These are phyloP conservation scores for Holocentrus rufus DNA, from an alignment of 2,797 vertebrate genomes.

Conservation along the genomic window DNA sequence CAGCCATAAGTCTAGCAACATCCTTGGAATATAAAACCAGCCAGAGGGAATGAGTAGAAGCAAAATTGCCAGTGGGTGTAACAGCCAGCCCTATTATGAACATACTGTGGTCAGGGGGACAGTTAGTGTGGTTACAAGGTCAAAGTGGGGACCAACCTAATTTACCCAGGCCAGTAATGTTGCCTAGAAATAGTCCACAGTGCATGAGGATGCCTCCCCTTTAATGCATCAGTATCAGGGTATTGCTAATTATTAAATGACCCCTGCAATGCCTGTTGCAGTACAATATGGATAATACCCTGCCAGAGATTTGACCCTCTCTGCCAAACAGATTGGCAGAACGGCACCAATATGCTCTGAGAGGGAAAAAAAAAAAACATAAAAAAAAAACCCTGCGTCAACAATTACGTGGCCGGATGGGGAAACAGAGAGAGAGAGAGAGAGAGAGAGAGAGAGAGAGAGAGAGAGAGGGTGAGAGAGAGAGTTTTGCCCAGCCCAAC, in stretches of 20 bases:
- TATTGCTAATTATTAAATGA: conserved; percentile 54
- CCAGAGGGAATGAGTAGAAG: conserved; percentile 50
- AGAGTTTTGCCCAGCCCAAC: conserved; percentile 59
- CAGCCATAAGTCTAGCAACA: conserved; percentile 61
- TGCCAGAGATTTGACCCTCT: conserved; percentile 47
- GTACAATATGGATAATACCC: conserved; percentile 28
- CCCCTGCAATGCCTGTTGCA: conserved; percentile 38
- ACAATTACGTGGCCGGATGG: not conserved
- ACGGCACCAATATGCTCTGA: conserved; percentile 8
- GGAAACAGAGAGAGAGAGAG: not conserved
- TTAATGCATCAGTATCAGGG: conserved; percentile 40
- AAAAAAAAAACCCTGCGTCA: too few species aligned
- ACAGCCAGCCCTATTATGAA: conserved; percentile 70
- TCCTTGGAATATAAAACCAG: conserved; percentile 71
- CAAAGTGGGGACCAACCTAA: conserved; percentile 51
- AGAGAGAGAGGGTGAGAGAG: conserved; percentile 23
- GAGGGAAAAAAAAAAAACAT: conserved; percentile 27
- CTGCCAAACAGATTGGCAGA: conserved; percentile 47
- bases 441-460: conserved; percentile 1
- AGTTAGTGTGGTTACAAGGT: conserved; percentile 66
- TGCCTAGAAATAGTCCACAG: conserved; percentile 46
- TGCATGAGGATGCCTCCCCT: conserved; percentile 28
- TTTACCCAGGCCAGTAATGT: conserved; percentile 47
- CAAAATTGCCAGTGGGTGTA: conserved; percentile 63
- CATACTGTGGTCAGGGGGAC: conserved; percentile 62